Conservation (phyloP, 2,113 vertebrate genomes). For the Gobius niger region DNA sequence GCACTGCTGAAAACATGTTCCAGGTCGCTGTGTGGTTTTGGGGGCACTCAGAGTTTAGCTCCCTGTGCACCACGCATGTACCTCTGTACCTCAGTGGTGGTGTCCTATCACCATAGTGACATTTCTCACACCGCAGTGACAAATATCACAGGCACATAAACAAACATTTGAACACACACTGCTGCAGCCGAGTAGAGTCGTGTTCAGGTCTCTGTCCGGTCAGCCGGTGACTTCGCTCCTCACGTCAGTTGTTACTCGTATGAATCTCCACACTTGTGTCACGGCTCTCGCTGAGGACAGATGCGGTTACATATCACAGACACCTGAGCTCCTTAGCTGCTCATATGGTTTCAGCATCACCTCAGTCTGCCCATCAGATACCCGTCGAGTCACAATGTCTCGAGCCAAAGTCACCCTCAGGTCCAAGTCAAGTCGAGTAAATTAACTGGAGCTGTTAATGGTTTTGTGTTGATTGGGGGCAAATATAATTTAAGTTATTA, state of each 20-base stretch:
- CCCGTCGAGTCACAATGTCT: background rate
- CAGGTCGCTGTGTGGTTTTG: slow-evolving; percentile 39
- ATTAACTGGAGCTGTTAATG: background rate
- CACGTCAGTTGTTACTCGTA: background rate
- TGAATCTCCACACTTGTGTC: slow-evolving; percentile 21
- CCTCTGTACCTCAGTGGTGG: slow-evolving; percentile 34
- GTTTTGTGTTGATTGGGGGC: no score
- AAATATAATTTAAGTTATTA: no score
- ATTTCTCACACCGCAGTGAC: slow-evolving; percentile 61
- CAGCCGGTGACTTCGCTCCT: background rate
- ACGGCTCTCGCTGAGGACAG: slow-evolving; percentile 17
- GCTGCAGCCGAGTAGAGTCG: slow-evolving; percentile 49
- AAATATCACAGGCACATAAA: slow-evolving; percentile 63
- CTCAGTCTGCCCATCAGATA: background rate
- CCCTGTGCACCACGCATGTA: slow-evolving; percentile 50
- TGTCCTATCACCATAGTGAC: slow-evolving; percentile 60
- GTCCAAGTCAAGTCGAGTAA: background rate
- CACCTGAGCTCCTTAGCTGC: slow-evolving; percentile 18
- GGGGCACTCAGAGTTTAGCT: slow-evolving; percentile 54
- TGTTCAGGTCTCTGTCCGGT: slow-evolving; percentile 58
- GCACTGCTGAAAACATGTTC: background rate
- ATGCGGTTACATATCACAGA: slow-evolving; percentile 46
- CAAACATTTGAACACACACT: slow-evolving; percentile 38
- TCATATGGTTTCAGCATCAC: slow-evolving; percentile 6
- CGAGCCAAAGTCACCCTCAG: no score